Conservation (phyloP, 2,888 invertebrate genomes). For the Cataglyphis livida region DNA sequence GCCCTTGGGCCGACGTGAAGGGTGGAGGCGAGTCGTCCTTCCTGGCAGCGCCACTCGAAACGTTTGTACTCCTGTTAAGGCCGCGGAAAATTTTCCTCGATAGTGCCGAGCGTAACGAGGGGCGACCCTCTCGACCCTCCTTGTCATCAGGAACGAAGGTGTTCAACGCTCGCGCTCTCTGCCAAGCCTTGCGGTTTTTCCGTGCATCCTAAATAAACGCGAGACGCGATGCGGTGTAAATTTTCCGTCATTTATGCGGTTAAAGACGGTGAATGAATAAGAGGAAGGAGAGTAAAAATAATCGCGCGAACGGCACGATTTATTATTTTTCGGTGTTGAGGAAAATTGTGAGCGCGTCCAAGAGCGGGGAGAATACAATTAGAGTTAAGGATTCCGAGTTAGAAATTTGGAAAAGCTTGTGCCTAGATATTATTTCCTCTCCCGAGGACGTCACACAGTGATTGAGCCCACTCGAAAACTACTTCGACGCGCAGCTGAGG, state of each 20-base stretch:
- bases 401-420: background rate
- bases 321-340: conserved; percentile 4
- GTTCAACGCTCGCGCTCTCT: conserved; percentile 69
- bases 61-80: conserved; percentile 76
- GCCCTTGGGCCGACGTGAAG: conserved; percentile 27
- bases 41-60: conserved; percentile 71
- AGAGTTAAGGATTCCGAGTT: conserved; percentile 1
- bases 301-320: background rate
- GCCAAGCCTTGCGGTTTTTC: conserved; percentile 75
- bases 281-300: background rate
- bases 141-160: conserved; percentile 56
- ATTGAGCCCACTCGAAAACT: conserved; percentile 52
- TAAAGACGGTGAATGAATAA: background rate
- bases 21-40: conserved; percentile 57
- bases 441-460: conserved; percentile 23
- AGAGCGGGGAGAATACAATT: conserved; percentile 15
- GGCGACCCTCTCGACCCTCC: conserved; percentile 62
- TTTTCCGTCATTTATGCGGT: background rate
- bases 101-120: conserved; percentile 78
- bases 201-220: conserved; percentile 74
- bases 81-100: conserved; percentile 63
- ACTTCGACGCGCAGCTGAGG: conserved; percentile 9
- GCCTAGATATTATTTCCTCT: conserved; percentile 27
- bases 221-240: background rate
- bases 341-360: background rate